Conservation (phyloP, 2,797 vertebrate genomes). For the Schizothorax lantsangensis region DNA sequence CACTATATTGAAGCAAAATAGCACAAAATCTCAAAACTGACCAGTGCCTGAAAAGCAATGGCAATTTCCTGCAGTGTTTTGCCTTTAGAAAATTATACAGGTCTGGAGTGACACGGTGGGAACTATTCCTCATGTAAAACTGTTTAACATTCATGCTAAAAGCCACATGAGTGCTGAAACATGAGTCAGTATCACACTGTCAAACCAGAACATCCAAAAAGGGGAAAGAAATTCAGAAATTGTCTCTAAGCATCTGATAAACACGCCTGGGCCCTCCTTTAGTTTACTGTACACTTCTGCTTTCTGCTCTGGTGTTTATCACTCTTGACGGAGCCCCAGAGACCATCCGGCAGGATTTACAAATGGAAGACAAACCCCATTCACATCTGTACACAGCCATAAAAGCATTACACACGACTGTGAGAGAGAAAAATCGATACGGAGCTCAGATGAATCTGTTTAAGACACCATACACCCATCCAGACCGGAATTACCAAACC, state of each 20-base stretch:
- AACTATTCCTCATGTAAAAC: neutral
- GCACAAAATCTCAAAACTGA: neutral
- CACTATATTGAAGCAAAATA: neutral
- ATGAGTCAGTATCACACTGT: neutral
- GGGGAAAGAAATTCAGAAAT: neutral
- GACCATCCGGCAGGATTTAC: neutral
- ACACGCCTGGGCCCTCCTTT: neutral
- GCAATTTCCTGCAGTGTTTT: neutral
- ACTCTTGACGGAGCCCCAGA: neutral
- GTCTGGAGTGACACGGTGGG: neutral
- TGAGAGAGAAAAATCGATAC: constrained; percentile 20
- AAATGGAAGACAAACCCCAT: neutral
- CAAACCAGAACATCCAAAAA: neutral
- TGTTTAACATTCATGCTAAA: neutral
- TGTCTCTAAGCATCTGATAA: neutral
- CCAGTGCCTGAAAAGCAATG: neutral
- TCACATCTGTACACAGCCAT: neutral
- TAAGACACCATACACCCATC: constrained; percentile 9
- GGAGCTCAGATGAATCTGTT: neutral
- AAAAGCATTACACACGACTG: constrained; percentile 3
- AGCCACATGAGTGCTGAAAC: neutral
- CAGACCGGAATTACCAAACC: neutral
- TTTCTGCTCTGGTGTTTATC: constrained; percentile 1
- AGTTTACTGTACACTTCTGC: constrained; percentile 20
- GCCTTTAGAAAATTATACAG: neutral